Conservation (phyloP, 1,140 invertebrate species). For the Rhagoletis pomonella region DNA sequence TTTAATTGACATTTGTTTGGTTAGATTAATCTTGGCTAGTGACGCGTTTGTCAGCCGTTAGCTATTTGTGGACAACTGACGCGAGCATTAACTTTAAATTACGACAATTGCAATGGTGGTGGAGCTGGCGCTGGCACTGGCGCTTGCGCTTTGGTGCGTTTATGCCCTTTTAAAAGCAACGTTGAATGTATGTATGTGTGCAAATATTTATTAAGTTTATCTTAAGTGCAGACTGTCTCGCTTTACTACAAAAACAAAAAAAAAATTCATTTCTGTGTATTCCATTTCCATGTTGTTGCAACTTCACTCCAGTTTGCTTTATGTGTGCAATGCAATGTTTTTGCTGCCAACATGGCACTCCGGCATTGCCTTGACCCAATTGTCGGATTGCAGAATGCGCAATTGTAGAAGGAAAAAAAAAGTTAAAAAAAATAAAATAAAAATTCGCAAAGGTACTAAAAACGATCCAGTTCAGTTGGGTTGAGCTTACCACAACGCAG, state of each 20-base stretch:
- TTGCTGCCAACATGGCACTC: conserved; percentile 5
- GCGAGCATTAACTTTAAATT: conserved; percentile 8
- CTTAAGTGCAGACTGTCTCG: background rate
- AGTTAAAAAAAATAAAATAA: background rate
- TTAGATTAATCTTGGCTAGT: conserved; percentile 46
- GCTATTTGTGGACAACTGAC: background rate
- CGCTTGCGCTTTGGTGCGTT: conserved; percentile 17
- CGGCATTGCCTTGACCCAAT: conserved; percentile 46
- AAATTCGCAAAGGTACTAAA: conserved; percentile 50
- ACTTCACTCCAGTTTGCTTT: conserved; percentile 27
- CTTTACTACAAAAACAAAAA: background rate
- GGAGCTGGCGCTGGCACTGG: too few species aligned
- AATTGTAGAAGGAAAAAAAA: background rate
- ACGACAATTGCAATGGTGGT: too few species aligned
- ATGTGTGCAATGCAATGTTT: background rate
- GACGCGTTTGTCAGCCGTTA: conserved; percentile 34
- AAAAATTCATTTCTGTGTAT: background rate
- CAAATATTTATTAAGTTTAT: conserved; percentile 7
- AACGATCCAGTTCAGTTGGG: conserved; percentile 2
- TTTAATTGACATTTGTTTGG: conserved; percentile 50
- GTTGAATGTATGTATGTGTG: too few species aligned
- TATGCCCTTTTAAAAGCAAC: background rate
- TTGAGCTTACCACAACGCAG: background rate
- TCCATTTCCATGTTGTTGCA: background rate
- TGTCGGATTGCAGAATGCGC: conserved; percentile 1